These are phyloP conservation scores for Erannis defoliaria DNA, from an alignment of 2,888 invertebrate species.

Conservation along the genomic window DNA sequence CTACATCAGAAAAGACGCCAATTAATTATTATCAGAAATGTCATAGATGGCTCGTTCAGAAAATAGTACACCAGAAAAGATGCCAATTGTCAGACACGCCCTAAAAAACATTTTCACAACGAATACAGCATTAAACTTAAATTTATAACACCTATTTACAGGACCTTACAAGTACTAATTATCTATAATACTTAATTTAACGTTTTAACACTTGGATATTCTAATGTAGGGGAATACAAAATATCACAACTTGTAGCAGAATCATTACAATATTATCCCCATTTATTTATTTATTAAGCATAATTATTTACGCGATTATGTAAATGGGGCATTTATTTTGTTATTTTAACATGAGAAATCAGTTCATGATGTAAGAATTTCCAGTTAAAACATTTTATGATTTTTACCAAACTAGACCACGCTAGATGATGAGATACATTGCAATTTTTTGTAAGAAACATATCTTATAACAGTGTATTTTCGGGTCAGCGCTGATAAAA, in stretches of 20 bases:
- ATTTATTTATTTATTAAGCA: slow-evolving; percentile 1
- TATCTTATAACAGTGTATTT: too few species aligned
- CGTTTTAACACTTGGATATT: slow-evolving; percentile 1
- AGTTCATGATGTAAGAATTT: background rate
- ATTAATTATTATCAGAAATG: too few species aligned
- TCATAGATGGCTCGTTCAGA: too few species aligned
- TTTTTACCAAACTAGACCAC: too few species aligned
- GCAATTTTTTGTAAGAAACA: too few species aligned
- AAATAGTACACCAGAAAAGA: too few species aligned
- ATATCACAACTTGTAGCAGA: slow-evolving; percentile 32
- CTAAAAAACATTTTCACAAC: too few species aligned
- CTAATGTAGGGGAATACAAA: slow-evolving; percentile 34
- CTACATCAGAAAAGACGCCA: too few species aligned
- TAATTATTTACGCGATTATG: background rate
- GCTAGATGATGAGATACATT: too few species aligned
- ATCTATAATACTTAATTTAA: background rate
- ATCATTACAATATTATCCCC: background rate
- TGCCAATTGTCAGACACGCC: too few species aligned
- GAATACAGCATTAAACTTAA: background rate
- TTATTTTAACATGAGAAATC: background rate
- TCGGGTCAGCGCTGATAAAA: too few species aligned
- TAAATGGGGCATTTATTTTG: background rate
- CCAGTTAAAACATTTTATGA: too few species aligned
- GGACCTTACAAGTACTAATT: background rate
- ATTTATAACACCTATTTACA: background rate